Evolutionary conservation across 2,888 invertebrate species (phyloP).

Genomic region (Drosophila neutralis): DNA sequence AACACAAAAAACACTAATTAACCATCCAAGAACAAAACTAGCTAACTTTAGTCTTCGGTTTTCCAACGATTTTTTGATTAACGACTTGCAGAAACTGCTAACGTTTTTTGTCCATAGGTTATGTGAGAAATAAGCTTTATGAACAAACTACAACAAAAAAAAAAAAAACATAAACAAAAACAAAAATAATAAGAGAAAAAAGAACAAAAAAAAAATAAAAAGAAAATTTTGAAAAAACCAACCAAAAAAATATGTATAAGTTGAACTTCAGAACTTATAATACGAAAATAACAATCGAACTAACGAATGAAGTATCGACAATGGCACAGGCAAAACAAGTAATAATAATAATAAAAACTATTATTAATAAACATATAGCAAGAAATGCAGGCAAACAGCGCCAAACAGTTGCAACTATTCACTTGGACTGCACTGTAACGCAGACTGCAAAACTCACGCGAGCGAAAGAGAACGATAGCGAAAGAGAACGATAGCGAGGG

Average conservation of each 20-base stretch:
- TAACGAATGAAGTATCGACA: constrained; percentile 60
- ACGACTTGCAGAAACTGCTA: constrained; percentile 58
- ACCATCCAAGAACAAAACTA: constrained; percentile 51
- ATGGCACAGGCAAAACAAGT: constrained; percentile 44
- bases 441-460: constrained; percentile 8
- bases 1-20: constrained; percentile 26
- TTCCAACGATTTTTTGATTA: constrained; percentile 81
- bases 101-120: constrained; percentile 75
- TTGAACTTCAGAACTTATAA: constrained; percentile 57
- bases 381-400: constrained; percentile 24
- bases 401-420: constrained; percentile 34
- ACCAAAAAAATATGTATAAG: constrained; percentile 35
- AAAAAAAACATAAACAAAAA: constrained; percentile 37
- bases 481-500: constrained; percentile 23
- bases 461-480: not conserved
- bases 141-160: constrained; percentile 40
- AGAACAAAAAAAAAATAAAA: constrained; percentile 38
- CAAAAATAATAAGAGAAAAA: constrained; percentile 11
- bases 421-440: constrained; percentile 31
- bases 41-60: constrained; percentile 79
- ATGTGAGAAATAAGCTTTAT: constrained; percentile 76
- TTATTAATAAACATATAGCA: constrained; percentile 8
- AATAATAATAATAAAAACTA: constrained; percentile 1
- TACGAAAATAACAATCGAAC: constrained; percentile 68
- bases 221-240: constrained; percentile 31